Evolutionary conservation across 2,113 vertebrate species (phyloP).

Genomic region (Lontra canadensis): DNA sequence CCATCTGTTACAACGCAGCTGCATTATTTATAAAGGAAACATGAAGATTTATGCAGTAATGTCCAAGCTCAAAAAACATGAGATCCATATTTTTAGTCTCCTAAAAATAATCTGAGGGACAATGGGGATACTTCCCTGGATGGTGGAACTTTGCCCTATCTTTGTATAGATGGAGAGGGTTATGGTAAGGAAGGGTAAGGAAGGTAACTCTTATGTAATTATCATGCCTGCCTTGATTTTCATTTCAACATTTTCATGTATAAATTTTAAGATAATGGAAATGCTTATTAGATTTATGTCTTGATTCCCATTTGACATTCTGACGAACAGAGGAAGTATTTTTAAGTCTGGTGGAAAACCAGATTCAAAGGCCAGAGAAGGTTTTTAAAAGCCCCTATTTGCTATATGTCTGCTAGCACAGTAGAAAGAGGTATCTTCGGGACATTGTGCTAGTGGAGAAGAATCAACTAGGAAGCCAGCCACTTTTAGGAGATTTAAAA

Average conservation of each 20-base stretch:
- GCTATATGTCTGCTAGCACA: neutral
- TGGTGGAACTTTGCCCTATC: neutral
- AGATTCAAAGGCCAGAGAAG: neutral
- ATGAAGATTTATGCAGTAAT: constrained; percentile 7
- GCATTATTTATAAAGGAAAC: neutral
- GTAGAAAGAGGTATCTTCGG: neutral
- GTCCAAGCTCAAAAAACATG: neutral
- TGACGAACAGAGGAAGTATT: neutral
- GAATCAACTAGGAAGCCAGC: neutral
- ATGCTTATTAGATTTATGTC: neutral
- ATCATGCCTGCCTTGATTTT: neutral
- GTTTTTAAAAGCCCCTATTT: neutral
- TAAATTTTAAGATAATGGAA: neutral
- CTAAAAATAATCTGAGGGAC: constrained; percentile 18
- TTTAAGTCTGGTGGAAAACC: neutral
- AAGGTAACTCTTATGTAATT: neutral
- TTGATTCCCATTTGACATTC: neutral
- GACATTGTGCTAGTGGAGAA: neutral
- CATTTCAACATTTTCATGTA: constrained; percentile 7
- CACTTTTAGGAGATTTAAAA: neutral
- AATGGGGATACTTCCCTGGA: neutral
- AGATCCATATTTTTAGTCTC: neutral
- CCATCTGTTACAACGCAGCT: neutral
- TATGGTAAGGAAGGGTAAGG: neutral
- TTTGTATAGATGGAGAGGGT: neutral